Base-by-base conservation (phyloP, 2,797 vertebrate genomes). In the Eospalax fontanierii region DNA sequence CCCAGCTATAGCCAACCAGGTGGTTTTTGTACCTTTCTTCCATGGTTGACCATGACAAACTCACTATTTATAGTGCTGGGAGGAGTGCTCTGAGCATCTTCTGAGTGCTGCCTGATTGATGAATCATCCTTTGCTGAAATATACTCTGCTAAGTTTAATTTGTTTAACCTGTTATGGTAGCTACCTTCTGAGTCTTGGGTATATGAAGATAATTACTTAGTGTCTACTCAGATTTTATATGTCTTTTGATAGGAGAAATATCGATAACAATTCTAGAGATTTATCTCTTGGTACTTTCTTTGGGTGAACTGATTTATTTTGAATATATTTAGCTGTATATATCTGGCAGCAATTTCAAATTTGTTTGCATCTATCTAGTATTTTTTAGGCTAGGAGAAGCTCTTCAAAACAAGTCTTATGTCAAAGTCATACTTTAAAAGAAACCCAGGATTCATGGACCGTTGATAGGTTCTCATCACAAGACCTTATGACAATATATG, bases 221-320 rank as follows among this genome's bases (percentile, higher is more conserved):
- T 88, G 1, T 50, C 16, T 61, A 74, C 38, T 81, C 84, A 82
- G 40, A 75, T 30, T 70, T 59, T 38, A 43, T 4, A 33, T 43
- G 2, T 30, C n/a, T 71, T 65, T 90, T 84, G 76, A 83, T 92
- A 93, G 80, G 81, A n/a, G 61, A 6, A 95, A 86, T 16, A 82
- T 75, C 1, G 9, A 76, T 38, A 70, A 4, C 10, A 91, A 65
- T 81, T 89, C 35, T 46, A 79, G 59, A 92, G 11, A 11, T 35
- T 68, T 73, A 59, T 87, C 4, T 93, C 43, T 90, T 89, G 63
- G 38, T 33, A 88, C 21, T 88, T 65, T 88, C 6, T 88, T 35
- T 71, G 73, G 59, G 43, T 66, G 35, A 95, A 71, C 15, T 89
- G 65, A 96, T 97, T 89, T 92, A 90, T 65, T 87, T 89, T 65